Evolutionary conservation across 2,113 vertebrate species (phyloP).

Genomic region (Gambusia affinis): DNA sequence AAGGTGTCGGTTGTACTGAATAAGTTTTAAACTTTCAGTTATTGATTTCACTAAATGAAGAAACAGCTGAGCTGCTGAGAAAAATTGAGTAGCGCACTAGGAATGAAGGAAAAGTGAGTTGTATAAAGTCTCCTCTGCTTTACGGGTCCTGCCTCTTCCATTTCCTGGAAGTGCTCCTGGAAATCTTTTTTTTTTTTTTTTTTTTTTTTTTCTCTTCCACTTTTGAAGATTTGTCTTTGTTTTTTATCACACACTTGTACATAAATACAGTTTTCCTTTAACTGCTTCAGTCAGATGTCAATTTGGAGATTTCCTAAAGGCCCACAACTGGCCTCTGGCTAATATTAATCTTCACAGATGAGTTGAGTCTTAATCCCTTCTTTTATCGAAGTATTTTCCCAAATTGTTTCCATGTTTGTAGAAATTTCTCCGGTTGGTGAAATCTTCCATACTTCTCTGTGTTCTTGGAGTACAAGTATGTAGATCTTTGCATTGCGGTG

Average conservation of each 20-base stretch:
- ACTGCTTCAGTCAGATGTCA: constrained; percentile 30
- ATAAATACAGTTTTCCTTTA: constrained; percentile 40
- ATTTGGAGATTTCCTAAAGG: constrained; percentile 28
- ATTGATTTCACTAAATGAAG: constrained; percentile 51
- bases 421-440: constrained; percentile 27
- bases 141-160: constrained; percentile 33
- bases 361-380: constrained; percentile 18
- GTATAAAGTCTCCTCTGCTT: constrained; percentile 34
- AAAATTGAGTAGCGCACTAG: constrained; percentile 13
- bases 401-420: background rate
- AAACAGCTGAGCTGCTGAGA: constrained; percentile 39
- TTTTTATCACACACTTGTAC: constrained; percentile 56
- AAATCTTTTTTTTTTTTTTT: constrained; percentile 35
- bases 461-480: constrained; percentile 28
- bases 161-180: constrained; percentile 37
- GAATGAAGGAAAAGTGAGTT: constrained; percentile 20
- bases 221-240: constrained; percentile 7
- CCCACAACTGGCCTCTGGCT: constrained; percentile 25
- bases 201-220: no score
- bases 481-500: background rate
- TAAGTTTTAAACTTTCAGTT: constrained; percentile 40
- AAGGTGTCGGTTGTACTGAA: constrained; percentile 41
- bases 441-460: constrained; percentile 24
- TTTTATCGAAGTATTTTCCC: constrained; percentile 43
- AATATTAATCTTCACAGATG: constrained; percentile 24